Conservation (phyloP, 1,140 invertebrate genomes). For the Drosophila orena region DNA sequence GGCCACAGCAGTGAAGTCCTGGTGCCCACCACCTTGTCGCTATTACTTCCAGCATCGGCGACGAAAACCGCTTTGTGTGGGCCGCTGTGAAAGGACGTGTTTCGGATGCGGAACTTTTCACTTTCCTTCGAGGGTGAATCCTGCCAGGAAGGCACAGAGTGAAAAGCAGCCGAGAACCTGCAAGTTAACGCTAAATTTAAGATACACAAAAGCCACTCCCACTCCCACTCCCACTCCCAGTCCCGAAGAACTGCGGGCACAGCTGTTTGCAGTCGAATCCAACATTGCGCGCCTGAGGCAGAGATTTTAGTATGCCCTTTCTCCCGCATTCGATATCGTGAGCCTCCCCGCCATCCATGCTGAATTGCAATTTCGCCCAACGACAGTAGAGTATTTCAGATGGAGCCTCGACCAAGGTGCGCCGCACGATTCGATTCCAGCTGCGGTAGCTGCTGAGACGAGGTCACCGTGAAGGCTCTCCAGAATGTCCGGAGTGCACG, state of each 20-base stretch:
- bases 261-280: constrained; percentile 60
- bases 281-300: constrained; percentile 27
- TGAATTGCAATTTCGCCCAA: constrained; percentile 60
- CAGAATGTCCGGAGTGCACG: constrained; percentile 2
- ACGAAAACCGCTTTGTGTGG: constrained; percentile 24
- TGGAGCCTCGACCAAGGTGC: constrained; percentile 48
- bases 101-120: constrained; percentile 50
- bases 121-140: constrained; percentile 61
- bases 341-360: constrained; percentile 23
- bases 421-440: constrained; percentile 29
- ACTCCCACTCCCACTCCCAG: neutral
- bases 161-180: constrained; percentile 14
- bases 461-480: constrained; percentile 3
- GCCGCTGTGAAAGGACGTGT: constrained; percentile 34
- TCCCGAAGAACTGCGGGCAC: constrained; percentile 52
- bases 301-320: constrained; percentile 55
- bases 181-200: constrained; percentile 77
- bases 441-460: constrained; percentile 50
- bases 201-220: constrained; percentile 54
- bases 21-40: no score
- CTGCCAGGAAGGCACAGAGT: constrained; percentile 22
- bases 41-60: constrained; percentile 60
- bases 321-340: neutral
- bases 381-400: constrained; percentile 14
- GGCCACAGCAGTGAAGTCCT: neutral